These are phyloP conservation scores for Yponomeuta cagnagella DNA, from an alignment of 2,888 invertebrate genomes.

Conservation along the genomic window DNA sequence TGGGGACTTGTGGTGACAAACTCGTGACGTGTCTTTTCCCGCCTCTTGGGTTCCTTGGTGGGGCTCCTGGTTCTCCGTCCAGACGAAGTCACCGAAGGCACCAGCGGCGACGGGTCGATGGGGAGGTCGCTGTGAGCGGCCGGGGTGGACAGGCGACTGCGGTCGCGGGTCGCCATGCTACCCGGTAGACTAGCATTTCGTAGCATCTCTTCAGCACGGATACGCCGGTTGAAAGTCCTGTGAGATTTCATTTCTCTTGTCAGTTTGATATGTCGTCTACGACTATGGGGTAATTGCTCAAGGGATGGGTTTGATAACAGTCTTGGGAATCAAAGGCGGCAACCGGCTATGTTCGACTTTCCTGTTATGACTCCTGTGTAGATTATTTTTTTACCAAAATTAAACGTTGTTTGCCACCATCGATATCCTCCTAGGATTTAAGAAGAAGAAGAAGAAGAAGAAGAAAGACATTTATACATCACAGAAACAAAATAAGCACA, in stretches of 20 bases:
- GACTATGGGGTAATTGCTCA: too few relatives aligned
- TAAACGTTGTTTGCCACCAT: too few relatives aligned
- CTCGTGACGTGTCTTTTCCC: constrained; percentile 52
- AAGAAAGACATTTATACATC: too few relatives aligned
- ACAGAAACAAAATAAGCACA: too few relatives aligned
- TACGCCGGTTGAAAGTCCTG: constrained; percentile 79
- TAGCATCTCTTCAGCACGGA: constrained; percentile 82
- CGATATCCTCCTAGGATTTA: too few relatives aligned
- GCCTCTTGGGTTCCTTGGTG: constrained; percentile 45
- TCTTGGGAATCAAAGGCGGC: too few relatives aligned
- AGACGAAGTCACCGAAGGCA: constrained; percentile 48
- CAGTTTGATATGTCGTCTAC: background rate
- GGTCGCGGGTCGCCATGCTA: constrained; percentile 80
- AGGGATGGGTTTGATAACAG: too few relatives aligned
- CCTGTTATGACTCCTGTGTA: too few relatives aligned
- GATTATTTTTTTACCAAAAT: too few relatives aligned
- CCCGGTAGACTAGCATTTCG: constrained; percentile 80
- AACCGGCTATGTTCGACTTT: too few relatives aligned
- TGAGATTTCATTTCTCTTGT: constrained; percentile 16
- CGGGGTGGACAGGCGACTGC: constrained; percentile 61
- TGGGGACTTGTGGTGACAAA: constrained; percentile 72
- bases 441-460: too few relatives aligned
- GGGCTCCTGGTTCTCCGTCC: constrained; percentile 51
- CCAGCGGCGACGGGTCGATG: constrained; percentile 58
- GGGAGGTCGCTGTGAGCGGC: constrained; percentile 50